Conservation (phyloP, 1,140 invertebrate species). For the Whitmania pigra region DNA sequence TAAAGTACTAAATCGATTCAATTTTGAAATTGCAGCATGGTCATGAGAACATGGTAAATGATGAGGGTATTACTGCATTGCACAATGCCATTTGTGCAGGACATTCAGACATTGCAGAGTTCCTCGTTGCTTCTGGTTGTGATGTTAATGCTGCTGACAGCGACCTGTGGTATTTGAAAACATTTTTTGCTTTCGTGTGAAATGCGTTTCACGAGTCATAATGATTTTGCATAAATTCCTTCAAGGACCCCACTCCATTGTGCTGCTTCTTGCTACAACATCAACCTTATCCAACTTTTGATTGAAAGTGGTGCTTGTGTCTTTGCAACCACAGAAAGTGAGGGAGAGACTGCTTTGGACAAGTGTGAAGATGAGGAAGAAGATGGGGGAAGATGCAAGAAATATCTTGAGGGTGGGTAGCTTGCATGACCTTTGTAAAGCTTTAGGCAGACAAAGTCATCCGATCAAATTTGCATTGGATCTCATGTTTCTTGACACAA, state of each 20-base stretch:
- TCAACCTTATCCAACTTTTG: constrained; percentile 92
- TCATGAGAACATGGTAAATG: constrained; percentile 75
- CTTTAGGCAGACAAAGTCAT: no score
- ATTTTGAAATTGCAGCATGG: background rate
- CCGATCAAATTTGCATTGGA: no score
- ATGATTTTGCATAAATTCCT: constrained; percentile 21
- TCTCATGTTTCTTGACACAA: no score
- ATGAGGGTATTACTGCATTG: constrained; percentile 89
- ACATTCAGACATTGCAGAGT: constrained; percentile 87
- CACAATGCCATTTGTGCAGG: constrained; percentile 99
- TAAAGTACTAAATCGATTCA: no score
- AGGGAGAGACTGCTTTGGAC: constrained; percentile 93
- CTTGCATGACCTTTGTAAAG: no score
- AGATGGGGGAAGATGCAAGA: constrained; percentile 60
- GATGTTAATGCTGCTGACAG: constrained; percentile 96
- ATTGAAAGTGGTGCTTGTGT: constrained; percentile 96
- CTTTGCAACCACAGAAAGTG: constrained; percentile 90
- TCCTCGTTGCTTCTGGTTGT: constrained; percentile 82
- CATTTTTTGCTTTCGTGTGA: background rate
- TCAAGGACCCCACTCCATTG: constrained; percentile 89
- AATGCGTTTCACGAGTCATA: background rate
- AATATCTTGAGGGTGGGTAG: constrained; percentile 5
- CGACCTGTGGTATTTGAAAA: constrained; percentile 66
- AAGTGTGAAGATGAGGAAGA: constrained; percentile 98
- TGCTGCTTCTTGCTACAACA: constrained; percentile 96